A percentile compares a stretch with the other conserved stretches of the same genome.
Conservation (phyloP, 2,797 vertebrate species). For the Enteromius viviparus region DNA sequence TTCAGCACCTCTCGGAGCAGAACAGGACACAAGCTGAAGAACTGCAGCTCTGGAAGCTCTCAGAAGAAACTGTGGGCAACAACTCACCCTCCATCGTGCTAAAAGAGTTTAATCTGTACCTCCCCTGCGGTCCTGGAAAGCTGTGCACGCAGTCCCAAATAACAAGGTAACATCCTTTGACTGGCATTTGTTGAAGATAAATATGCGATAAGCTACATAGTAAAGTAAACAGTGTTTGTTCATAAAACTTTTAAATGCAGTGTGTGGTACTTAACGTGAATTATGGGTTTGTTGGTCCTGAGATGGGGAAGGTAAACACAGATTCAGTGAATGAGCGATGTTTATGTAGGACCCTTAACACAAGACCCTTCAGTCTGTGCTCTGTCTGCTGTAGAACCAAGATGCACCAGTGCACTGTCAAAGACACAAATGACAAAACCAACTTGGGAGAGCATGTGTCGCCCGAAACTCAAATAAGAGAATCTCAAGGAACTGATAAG, state of each 20-base stretch:
- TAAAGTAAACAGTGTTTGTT: conserved; percentile 28
- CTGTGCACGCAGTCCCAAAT: conserved; percentile 66
- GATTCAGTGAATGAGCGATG: conserved; percentile 32
- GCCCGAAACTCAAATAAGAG: not conserved
- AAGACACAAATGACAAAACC: conserved; percentile 6
- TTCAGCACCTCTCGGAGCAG: conserved; percentile 68
- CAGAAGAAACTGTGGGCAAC: conserved; percentile 40
- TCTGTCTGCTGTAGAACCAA: conserved; percentile 35
- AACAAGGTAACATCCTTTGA: conserved; percentile 69
- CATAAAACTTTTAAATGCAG: conserved; percentile 14
- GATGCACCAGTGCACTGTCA: conserved; percentile 21
- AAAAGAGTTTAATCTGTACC: conserved; percentile 74
- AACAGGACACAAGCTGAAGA: conserved; percentile 72
- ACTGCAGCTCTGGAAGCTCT: conserved; percentile 72
- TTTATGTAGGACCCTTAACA: conserved; percentile 37
- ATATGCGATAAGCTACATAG: conserved; percentile 11
- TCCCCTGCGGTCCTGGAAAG: conserved; percentile 70
- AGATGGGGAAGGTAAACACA: conserved; percentile 32
- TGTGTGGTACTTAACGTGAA: conserved; percentile 40
- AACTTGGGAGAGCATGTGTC: not conserved
- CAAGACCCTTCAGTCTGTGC: conserved; percentile 23
- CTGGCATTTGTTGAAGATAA: conserved; percentile 50
- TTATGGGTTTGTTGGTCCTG: conserved; percentile 24
- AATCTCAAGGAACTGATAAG: conserved; percentile 17
- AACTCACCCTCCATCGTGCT: conserved; percentile 61